phyloP scores from a whole-genome alignment of 1,140 invertebrate species.

The Radopholus similis region DNA sequence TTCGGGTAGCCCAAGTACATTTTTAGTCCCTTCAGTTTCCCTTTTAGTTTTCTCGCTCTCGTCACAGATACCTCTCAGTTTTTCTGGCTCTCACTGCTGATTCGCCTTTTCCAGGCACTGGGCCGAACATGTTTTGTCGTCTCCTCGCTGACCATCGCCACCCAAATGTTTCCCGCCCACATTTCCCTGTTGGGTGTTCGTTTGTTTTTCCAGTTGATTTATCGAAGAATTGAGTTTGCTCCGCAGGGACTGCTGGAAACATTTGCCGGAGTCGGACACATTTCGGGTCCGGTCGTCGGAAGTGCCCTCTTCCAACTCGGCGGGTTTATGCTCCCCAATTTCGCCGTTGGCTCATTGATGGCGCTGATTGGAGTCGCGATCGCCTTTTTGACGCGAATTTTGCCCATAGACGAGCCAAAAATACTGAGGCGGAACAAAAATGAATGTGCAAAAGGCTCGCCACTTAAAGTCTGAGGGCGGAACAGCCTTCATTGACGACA shows the following conservation, averaged over 20 bases:
- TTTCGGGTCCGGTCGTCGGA: constrained; percentile 9
- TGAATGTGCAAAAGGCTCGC: too few species aligned
- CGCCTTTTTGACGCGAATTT: not conserved
- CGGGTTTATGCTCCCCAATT: constrained; percentile 12
- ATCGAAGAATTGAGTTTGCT: not conserved
- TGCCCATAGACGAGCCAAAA: not conserved
- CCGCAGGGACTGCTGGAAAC: constrained; percentile 6
- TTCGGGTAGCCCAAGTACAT: not conserved
- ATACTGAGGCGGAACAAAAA: too few species aligned
- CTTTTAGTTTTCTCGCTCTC: constrained; percentile 7
- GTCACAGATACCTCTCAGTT: not conserved
- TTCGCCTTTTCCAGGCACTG: constrained; percentile 6
- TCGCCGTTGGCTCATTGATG: constrained; percentile 8
- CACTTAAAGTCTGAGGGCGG: too few species aligned
- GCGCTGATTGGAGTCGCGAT: constrained; percentile 1
- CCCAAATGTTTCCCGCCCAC: constrained; percentile 7
- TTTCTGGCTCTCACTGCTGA: constrained; percentile 2
- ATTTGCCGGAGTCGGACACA: constrained; percentile 9
- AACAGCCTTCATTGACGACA: too few species aligned
- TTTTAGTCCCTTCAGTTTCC: not conserved
- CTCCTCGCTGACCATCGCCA: not conserved
- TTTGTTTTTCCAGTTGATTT: constrained; percentile 2
- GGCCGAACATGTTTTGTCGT: constrained; percentile 11
- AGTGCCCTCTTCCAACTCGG: constrained; percentile 2
- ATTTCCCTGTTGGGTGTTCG: not conserved